Conservation (phyloP, 2,888 invertebrate genomes). For the Campoplex nolae region DNA sequence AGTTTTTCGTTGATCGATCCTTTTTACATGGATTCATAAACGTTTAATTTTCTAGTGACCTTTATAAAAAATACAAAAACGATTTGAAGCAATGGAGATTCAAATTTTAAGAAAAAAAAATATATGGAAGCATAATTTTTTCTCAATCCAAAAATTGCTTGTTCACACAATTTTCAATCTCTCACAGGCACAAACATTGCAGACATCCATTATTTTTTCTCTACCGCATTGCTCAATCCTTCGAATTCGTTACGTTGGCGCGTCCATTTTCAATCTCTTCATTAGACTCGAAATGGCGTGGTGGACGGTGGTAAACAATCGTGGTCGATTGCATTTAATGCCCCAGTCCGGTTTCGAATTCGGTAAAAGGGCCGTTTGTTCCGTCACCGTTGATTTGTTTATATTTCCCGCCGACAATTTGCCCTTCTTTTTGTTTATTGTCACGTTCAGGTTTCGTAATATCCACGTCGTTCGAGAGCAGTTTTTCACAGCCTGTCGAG, state of each 20-base stretch:
- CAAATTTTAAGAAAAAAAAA: background rate
- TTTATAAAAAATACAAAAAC: conserved; percentile 1
- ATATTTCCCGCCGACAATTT: conserved; percentile 29
- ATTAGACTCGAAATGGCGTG: conserved; percentile 70
- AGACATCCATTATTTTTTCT: background rate
- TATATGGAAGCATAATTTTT: background rate
- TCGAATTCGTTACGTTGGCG: conserved; percentile 48
- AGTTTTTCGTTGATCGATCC: no score
- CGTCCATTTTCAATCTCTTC: conserved; percentile 67
- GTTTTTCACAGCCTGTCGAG: conserved; percentile 49
- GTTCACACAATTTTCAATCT: conserved; percentile 38
- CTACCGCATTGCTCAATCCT: background rate
- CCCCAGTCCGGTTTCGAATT: conserved; percentile 77
- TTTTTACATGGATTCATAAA: background rate
- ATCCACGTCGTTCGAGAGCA: conserved; percentile 67
- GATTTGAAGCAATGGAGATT: background rate
- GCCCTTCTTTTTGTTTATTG: conserved; percentile 65
- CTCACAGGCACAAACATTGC: background rate
- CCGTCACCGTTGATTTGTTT: conserved; percentile 45
- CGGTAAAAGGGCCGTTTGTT: conserved; percentile 66
- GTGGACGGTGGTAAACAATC: conserved; percentile 71
- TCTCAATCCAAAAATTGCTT: conserved; percentile 23
- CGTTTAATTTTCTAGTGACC: background rate
- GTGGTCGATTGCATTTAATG: conserved; percentile 71
- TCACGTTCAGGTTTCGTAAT: conserved; percentile 53